Evolutionary conservation across 2,888 invertebrate species (phyloP).

Genomic region (Hermaeophaga mercurialis): DNA sequence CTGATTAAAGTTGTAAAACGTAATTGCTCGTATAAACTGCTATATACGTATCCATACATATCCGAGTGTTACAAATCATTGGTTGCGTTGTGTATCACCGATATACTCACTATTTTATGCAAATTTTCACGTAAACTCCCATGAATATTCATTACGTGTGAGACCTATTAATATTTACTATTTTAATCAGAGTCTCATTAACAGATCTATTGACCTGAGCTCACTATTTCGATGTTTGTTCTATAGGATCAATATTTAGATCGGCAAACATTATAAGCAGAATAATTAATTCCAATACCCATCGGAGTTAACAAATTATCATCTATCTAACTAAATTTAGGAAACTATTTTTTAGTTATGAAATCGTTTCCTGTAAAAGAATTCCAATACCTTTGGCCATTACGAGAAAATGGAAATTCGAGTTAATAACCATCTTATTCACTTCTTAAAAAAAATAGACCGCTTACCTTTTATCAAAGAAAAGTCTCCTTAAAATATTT

Average conservation of each 20-base stretch:
- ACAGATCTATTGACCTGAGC: constrained; percentile 22
- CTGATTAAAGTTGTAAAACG: constrained; percentile 53
- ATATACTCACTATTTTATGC: constrained; percentile 49
- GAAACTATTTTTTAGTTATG: too few relatives aligned
- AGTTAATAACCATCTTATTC: too few relatives aligned
- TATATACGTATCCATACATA: constrained; percentile 36
- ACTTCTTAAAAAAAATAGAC: too few relatives aligned
- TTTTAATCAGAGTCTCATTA: constrained; percentile 33
- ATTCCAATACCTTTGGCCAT: too few relatives aligned
- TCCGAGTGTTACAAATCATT: constrained; percentile 28
- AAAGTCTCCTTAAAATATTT: too few relatives aligned
- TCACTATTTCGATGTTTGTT: constrained; percentile 20
- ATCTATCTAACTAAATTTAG: too few relatives aligned
- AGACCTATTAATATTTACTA: constrained; percentile 31
- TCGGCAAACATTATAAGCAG: constrained; percentile 7
- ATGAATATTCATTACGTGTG: constrained; percentile 40
- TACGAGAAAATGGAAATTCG: too few relatives aligned
- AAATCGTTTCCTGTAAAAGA: too few relatives aligned
- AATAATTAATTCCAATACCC: constrained; percentile 14
- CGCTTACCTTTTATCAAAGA: too few relatives aligned
- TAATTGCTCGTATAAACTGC: constrained; percentile 33
- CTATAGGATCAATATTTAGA: constrained; percentile 12
- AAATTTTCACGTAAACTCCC: constrained; percentile 46
- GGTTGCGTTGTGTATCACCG: constrained; percentile 31
- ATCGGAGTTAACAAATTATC: too few relatives aligned